Conservation (phyloP, 2,888 invertebrate species). For the Malacosoma neustria region DNA sequence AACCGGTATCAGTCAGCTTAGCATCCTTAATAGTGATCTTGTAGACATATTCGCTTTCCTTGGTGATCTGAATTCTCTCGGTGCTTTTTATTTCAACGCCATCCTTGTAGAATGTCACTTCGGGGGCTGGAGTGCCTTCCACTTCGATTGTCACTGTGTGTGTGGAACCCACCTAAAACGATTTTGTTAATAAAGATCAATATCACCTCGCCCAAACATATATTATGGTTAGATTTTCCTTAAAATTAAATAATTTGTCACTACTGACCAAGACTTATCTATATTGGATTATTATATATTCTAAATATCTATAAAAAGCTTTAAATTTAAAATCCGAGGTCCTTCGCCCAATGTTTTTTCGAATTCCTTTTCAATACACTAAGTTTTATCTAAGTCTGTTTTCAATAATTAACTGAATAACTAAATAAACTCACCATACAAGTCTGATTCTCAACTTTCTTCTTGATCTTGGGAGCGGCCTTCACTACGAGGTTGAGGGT, state of each 20-base stretch:
- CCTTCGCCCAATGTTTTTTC: no score
- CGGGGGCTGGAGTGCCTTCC: conserved; percentile 88
- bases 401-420: not conserved
- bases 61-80: conserved; percentile 81
- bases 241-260: no score
- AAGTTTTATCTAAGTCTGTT: no score
- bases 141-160: conserved; percentile 87
- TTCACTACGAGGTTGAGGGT: conserved; percentile 86
- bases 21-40: conserved; percentile 82
- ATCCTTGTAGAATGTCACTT: conserved; percentile 90
- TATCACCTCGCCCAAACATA: no score
- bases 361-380: no score
- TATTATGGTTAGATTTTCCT: no score
- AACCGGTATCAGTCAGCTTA: conserved; percentile 86
- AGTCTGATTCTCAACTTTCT: conserved; percentile 84
- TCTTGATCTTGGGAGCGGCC: conserved; percentile 89
- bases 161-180: conserved; percentile 73
- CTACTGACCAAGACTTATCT: no score
- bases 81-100: conserved; percentile 84
- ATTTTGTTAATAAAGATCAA: no score
- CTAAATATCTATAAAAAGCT: no score
- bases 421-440: conserved; percentile 58
- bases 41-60: conserved; percentile 81
- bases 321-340: no score
- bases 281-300: no score